Evolutionary conservation across 2,888 invertebrate genomes (phyloP).

Genomic region (Scaeva pyrastri): DNA sequence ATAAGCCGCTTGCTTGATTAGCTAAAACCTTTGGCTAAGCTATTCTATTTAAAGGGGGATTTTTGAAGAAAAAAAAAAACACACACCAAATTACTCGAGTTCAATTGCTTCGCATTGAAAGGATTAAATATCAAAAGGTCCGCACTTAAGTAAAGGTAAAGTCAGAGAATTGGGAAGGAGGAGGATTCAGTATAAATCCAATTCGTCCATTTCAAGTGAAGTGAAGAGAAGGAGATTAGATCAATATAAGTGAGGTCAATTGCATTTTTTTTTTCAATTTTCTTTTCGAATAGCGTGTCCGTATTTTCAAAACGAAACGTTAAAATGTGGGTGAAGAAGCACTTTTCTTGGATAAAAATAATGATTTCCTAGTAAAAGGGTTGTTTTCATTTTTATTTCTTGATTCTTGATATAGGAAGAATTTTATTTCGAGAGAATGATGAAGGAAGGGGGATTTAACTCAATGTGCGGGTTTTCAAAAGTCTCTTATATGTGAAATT

Average conservation of each 20-base stretch:
- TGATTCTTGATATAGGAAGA: neutral
- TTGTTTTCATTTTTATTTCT: slow-evolving; percentile 20
- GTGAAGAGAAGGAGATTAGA: slow-evolving; percentile 43
- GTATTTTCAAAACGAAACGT: slow-evolving; percentile 31
- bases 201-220: neutral
- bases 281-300: slow-evolving; percentile 64
- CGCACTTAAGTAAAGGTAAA: slow-evolving; percentile 33
- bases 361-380: slow-evolving; percentile 46
- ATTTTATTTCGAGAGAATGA: neutral
- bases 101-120: slow-evolving; percentile 67
- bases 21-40: slow-evolving; percentile 69
- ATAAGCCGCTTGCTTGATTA: slow-evolving; percentile 74
- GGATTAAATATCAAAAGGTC: slow-evolving; percentile 76
- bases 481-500: slow-evolving; percentile 19
- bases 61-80: slow-evolving; percentile 41
- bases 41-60: slow-evolving; percentile 61
- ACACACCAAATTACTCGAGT: slow-evolving; percentile 70
- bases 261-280: slow-evolving; percentile 46
- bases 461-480: slow-evolving; percentile 57
- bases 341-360: slow-evolving; percentile 25
- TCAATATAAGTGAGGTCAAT: slow-evolving; percentile 74
- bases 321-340: slow-evolving; percentile 61
- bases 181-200: neutral
- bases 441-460: slow-evolving; percentile 56
- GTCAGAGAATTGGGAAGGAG: too few species aligned